Base-by-base conservation (phyloP, 1,140 invertebrate genomes). In the Planococcus citri region DNA sequence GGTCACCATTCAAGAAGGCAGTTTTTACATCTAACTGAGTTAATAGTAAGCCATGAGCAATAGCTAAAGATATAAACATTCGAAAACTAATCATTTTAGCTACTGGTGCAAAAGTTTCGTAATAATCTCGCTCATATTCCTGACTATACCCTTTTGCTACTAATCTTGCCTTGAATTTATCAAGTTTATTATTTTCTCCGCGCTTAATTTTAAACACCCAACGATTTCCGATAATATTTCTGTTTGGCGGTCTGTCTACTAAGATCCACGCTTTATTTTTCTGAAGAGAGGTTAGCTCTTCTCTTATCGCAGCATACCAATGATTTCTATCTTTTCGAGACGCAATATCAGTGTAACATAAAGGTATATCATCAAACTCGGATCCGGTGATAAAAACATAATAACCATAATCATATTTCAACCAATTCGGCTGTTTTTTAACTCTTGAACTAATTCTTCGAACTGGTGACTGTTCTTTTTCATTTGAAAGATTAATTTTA, bases 1-100 rank as follows among this genome's bases (percentile, higher is more conserved):
- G 21, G 2, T 74, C 72, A 9, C 76, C 80, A 75, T 81, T 76
- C 70, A 79, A 38, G 73, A 80, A 82, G 0, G 80, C 81, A 21
- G 77, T 78, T 64, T 74, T 75, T 0, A 77, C 75, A 74, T 81
- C 80, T 71, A 78, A 74, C 20, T 80, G 77, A 21, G 73, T 60
- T 20, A 77, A 69, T 51, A 75, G 51, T 58, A 78, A 70, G 73
- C 77, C 72, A 73, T 73, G 74, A 74, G 76, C 68, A 71, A 70
- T 74, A 72, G 77, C 74, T 72, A 80, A 60, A 1, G 76, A 72
- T 4, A 82, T 70, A 6, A 82, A 60, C 29, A 76, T 72, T 61
- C 79, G 71, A 22, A 82, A 68, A n/a, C 79, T 74, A 27, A 73
- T 72, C 61, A 76, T 74, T 24, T 76, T 70, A 14, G 75, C 73